Base-by-base conservation (phyloP, 2,797 vertebrate genomes). In the Rhabdomys pumilio region DNA sequence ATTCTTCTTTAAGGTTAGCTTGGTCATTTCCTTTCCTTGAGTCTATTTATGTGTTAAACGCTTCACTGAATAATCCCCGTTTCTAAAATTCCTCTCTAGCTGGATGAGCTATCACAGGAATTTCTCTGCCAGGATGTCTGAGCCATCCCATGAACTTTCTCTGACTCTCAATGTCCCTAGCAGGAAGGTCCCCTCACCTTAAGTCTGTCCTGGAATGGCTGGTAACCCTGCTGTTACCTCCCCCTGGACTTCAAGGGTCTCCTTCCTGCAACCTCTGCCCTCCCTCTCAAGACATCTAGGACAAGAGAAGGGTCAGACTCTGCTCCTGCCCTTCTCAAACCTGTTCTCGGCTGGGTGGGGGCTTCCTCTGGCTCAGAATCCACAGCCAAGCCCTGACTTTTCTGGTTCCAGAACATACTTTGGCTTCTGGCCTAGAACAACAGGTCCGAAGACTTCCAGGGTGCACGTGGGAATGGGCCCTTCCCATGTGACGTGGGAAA, bases 401-500 rank as follows among this genome's bases (percentile, higher is more conserved):
- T 96, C 65, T 95, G 76, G 93, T 89, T 94, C 85, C 80, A 98
- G 82, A 93, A 96, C 34, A 95, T 41, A n/a, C 86, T 96, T 91
- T 98, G 97, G 96, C 97, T 87, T 47, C 29, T 31, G 73, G 97
- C 96, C 97, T 76, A 93, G 96, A 92, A 95, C 95, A 85, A 26
- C 12, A 15, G 92, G 95, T 95, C 95, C 93, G 92, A 53, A 53
- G 0, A 47, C 83, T 93, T 96, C 91, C 85, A 38, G 44, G 88
- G 79, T 95, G 55, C 93, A 95, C 29, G 1, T 59, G 87, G 79
- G 13, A 92, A 75, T 65, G 86, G 85, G 96, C 75, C 72, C n/a
- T 94, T 96, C 81, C 96, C 96, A 38, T 11, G 93, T 73, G 93
- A 90, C 41, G 47, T 22, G 13, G 2, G 83, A 84, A 97, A 84